These are phyloP conservation scores for Coleophora flavipennella DNA, from an alignment of 2,888 invertebrate species.

Conservation along the genomic window DNA sequence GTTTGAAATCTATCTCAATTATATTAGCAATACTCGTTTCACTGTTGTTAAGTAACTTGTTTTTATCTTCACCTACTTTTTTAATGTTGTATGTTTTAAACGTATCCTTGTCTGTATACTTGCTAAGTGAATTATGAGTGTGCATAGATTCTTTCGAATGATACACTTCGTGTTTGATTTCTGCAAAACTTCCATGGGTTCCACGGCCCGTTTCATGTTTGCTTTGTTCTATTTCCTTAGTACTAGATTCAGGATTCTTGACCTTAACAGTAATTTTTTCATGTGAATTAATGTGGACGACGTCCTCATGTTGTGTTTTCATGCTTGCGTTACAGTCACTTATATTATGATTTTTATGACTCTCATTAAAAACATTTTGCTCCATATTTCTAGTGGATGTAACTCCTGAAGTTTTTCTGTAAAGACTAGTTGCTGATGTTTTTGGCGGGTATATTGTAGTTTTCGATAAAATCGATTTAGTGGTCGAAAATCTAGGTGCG, in stretches of 20 bases:
- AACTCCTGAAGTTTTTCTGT: no score
- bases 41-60: constrained; percentile 21
- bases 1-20: constrained; percentile 48
- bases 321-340: not conserved
- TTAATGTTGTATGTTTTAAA: constrained; percentile 18
- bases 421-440: no score
- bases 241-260: constrained; percentile 30
- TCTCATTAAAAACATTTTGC: no score
- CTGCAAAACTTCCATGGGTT: no score
- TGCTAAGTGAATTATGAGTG: constrained; percentile 2
- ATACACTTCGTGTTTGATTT: no score
- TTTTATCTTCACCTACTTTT: constrained; percentile 11
- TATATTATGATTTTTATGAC: no score
- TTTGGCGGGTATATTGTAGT: no score
- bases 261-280: constrained; percentile 34
- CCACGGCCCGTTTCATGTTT: not conserved
- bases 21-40: constrained; percentile 34
- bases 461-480: no score
- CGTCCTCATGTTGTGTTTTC: constrained; percentile 9
- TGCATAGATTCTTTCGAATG: no score
- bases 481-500: no score
- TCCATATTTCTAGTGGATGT: no score
- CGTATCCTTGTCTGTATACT: constrained; percentile 26
- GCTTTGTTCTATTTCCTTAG: constrained; percentile 32
- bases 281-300: constrained; percentile 25